Base-by-base conservation (phyloP, 2,113 vertebrate species). In the Manacus vitellinus region DNA sequence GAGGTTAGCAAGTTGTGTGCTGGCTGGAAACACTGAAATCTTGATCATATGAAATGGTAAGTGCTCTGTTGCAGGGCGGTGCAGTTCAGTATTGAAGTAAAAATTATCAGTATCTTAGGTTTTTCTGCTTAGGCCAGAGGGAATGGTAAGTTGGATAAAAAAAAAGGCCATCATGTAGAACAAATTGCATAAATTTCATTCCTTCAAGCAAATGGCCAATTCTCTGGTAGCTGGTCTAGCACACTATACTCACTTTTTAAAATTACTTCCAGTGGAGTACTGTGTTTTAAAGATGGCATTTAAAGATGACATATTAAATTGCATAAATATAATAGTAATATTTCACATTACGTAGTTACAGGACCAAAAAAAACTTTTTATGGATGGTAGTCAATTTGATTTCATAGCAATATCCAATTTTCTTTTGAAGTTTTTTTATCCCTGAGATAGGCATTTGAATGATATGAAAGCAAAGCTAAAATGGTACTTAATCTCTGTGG, bases 361-460 rank as follows among this genome's bases (percentile, higher is more conserved):
- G 5, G 14, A 58, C 11, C 0, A n/a, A 44, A 46, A 85, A 31
- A 13, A 1, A 4, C 14, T 14, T 77, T 52, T 61, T 35, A 10
- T 19, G 62, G 75, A 5, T 25, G 20, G 7, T 52, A 47, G 25
- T 61, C 35, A 52, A 37, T 84, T 92, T 49, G 10, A 89, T 94
- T 96, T 96, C 71, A 24, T 72, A 82, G 79, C 8, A 35, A 75
- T 89, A 85, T 86, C 24, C 39, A 18, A 5, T 76, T 97, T 70
- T 95, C 75, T 91, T 72, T 88, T 89, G 78, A 51, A 90, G 49
- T 72, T 86, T 95, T 96, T 94, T 75, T 54, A 3, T 96, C 88
- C 71, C 68, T 55, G 35, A 88, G 61, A 63, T 56, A 73, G 35
- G 11, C 51, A 72, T 85, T 85, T 84, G 62, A 95, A 79, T 75